Conservation (phyloP, 2,113 vertebrate species). For the Zosterops borbonicus region DNA sequence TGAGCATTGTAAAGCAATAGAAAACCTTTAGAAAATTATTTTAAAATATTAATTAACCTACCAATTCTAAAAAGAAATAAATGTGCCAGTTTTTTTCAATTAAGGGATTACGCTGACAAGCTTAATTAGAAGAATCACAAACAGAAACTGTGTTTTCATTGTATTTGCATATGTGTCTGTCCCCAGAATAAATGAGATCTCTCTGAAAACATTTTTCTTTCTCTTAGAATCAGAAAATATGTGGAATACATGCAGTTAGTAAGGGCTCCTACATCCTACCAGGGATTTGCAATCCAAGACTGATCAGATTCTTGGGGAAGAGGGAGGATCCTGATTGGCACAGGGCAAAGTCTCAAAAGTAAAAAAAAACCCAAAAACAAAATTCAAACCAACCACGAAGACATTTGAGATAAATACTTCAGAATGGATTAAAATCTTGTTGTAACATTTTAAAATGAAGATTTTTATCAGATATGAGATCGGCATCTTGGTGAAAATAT, state of each 20-base stretch:
- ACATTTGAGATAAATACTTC: background rate
- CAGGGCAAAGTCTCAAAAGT: background rate
- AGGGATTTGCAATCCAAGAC: background rate
- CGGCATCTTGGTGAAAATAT: background rate
- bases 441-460: background rate
- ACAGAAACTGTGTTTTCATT: background rate
- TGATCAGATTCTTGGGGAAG: background rate
- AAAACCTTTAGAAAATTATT: background rate
- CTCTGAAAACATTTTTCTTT: background rate
- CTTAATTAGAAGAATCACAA: background rate
- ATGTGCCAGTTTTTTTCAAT: background rate
- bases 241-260: background rate
- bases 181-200: background rate
- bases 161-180: background rate
- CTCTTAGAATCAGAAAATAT: background rate
- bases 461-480: background rate
- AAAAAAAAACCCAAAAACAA: background rate
- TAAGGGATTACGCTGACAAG: background rate
- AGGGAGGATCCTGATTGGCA: background rate
- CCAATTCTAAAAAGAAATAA: background rate
- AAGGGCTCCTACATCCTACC: background rate
- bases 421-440: background rate
- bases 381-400: background rate
- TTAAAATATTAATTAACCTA: background rate
- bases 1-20: background rate